Percentiles rank a stretch among this genome's conserved stretches.
Evolutionary conservation across 2,113 vertebrate species (phyloP).

Genomic region (Origma solitaria): DNA sequence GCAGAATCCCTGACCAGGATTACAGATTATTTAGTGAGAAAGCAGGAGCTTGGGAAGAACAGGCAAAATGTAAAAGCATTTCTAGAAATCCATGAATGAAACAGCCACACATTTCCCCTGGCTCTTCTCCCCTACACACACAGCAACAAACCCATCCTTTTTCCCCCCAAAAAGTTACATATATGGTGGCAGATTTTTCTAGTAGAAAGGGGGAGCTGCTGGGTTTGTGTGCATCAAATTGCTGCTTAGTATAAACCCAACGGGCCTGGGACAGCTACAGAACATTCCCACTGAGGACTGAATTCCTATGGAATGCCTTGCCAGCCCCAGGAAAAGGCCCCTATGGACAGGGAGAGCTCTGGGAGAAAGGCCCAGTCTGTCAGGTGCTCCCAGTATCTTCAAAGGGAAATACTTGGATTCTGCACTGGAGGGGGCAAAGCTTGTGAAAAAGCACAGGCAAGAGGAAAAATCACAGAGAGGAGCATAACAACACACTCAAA

Average conservation of each 20-base stretch:
- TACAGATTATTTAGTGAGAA: not conserved
- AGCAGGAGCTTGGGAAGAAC: not conserved
- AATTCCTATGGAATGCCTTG: not conserved
- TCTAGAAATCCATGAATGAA: not conserved
- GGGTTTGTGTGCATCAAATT: not conserved
- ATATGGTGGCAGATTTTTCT: not conserved
- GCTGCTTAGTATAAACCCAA: not conserved
- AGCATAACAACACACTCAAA: not conserved
- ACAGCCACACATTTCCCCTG: not conserved
- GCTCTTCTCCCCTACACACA: not conserved
- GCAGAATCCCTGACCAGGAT: not conserved
- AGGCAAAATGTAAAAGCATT: not conserved
- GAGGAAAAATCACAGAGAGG: not conserved
- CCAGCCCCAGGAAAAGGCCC: not conserved
- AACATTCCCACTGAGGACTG: not conserved
- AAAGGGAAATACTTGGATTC: not conserved
- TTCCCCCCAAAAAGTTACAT: accelerated
- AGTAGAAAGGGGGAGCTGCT: not conserved
- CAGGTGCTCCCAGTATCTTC: not conserved
- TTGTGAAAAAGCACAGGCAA: not conserved
- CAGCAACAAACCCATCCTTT: not conserved
- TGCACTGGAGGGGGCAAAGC: not conserved
- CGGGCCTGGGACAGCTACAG: not conserved
- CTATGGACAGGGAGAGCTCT: not conserved
- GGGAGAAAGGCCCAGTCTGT: not conserved